Base-by-base conservation (phyloP, 2,888 invertebrate genomes). In the Melinaea menophilus region DNA sequence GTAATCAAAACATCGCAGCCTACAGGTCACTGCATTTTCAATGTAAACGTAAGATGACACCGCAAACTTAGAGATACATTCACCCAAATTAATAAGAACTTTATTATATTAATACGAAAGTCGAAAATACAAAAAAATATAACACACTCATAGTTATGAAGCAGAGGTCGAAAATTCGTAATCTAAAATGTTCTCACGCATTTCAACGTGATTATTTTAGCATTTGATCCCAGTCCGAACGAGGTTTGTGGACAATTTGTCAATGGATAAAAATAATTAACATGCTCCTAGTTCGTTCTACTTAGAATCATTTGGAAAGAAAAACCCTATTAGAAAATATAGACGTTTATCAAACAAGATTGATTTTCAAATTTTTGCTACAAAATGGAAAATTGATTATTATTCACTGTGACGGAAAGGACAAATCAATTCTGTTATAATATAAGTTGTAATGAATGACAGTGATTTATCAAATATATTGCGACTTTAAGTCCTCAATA, bases 11-110 rank as follows among this genome's bases (percentile, higher is more conserved):
- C 88, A 88, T 82, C 81, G 71, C 58, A 61, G 73, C 75, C 77
- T 80, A 76, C 88, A 85, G 90, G 89, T 90, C 90, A 88, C 77
- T 79, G 88, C 88, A 86, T 88, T 87, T 77, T 31, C 85, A 84
- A 82, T 81, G 80, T 78, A 89, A 88, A 90, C 81, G 79, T 79
- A 81, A 77, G 79, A 81, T 80, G 89, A 89, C 89, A 82, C 77
- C 82, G 75, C 68, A 62, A 66, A 74, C 73, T 73, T 72, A 69
- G 72, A 69, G 22, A 22, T 22, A 22, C 22, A 22, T 75, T 66
- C 67, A 66, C 63, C 58, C 31, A 31, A 31, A n/a, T n/a, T 31
- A 31, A 51, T 31, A 3, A 31, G 51, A 51, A 31, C 31, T 22
- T 51, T 51, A 22, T 2, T 31, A 31, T 31, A 5, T 2, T 51